A percentile compares a stretch with the other conserved stretches of the same genome.
phyloP scores from a whole-genome alignment of 2,888 invertebrate genomes.

The Oconnorella tubifera region DNA sequence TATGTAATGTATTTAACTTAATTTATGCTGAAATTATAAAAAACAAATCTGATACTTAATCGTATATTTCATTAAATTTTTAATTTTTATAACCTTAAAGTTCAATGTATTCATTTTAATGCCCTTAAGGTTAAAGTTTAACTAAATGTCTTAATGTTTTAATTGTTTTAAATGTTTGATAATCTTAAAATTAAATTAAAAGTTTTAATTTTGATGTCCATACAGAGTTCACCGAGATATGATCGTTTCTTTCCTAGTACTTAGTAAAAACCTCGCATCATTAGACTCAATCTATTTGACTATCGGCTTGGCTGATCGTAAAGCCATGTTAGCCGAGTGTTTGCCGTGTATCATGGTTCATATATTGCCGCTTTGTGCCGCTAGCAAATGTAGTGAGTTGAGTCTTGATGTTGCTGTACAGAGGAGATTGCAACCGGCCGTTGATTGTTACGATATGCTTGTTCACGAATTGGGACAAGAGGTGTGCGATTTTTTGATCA shows the following conservation, averaged over 20 bases:
- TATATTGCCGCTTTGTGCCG: constrained; percentile 48
- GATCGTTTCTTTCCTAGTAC: constrained; percentile 43
- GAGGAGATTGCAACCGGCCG: constrained; percentile 35
- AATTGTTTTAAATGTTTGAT: no score
- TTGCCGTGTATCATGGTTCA: constrained; percentile 43
- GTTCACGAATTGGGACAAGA: constrained; percentile 24
- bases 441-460: constrained; percentile 41
- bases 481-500: no score
- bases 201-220: neutral
- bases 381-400: constrained; percentile 16
- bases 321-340: constrained; percentile 36
- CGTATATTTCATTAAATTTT: no score
- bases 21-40: no score
- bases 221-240: constrained; percentile 29
- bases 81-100: no score
- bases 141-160: no score
- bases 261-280: constrained; percentile 32
- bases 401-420: constrained; percentile 29
- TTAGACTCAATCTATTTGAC: constrained; percentile 32
- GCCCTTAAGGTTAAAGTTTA: no score
- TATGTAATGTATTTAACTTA: no score
- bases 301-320: constrained; percentile 28
- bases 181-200: neutral
- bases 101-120: no score
- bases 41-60: no score